Percentiles rank a stretch among this genome's conserved stretches.
phyloP scores from a whole-genome alignment of 2,888 invertebrate species.

The Pachycephus smyrnensis region DNA sequence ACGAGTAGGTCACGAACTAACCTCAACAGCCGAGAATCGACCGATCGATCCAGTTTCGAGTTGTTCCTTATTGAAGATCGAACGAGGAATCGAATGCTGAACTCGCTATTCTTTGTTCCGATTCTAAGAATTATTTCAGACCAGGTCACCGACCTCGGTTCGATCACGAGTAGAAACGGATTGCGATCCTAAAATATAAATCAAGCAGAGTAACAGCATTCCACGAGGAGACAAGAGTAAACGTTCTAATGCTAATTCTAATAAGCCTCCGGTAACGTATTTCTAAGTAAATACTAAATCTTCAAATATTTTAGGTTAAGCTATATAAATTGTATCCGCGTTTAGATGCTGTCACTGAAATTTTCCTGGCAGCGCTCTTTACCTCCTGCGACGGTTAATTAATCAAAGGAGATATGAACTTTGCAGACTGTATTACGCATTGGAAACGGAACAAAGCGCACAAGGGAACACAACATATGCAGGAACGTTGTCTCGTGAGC shows the following conservation, averaged over 20 bases:
- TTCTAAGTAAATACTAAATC: not conserved
- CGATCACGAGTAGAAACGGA: constrained; percentile 15
- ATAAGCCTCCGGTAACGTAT: not conserved
- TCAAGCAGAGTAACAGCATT: not conserved
- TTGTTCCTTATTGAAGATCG: not conserved
- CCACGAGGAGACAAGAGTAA: not conserved
- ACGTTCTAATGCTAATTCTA: not conserved
- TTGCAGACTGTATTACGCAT: not conserved
- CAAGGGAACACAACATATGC: not conserved
- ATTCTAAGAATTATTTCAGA: not conserved
- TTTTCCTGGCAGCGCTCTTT: not conserved
- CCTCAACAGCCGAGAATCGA: not conserved
- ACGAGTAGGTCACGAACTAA: constrained; percentile 27
- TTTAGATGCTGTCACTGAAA: not conserved
- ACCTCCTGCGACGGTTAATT: not conserved
- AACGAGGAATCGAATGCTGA: not conserved
- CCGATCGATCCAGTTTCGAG: not conserved
- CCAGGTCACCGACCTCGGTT: constrained; percentile 7
- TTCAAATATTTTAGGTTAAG: not conserved
- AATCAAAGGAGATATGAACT: not conserved
- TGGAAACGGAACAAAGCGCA: not conserved
- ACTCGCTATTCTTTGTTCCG: not conserved
- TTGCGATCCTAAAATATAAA: not conserved
- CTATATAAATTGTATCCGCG: not conserved
- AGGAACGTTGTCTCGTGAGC: constrained; percentile 2